Percentiles rank a stretch among this genome's conserved stretches.
phyloP scores from a whole-genome alignment of 2,113 vertebrate species.

The Pelodiscus sinensis region DNA sequence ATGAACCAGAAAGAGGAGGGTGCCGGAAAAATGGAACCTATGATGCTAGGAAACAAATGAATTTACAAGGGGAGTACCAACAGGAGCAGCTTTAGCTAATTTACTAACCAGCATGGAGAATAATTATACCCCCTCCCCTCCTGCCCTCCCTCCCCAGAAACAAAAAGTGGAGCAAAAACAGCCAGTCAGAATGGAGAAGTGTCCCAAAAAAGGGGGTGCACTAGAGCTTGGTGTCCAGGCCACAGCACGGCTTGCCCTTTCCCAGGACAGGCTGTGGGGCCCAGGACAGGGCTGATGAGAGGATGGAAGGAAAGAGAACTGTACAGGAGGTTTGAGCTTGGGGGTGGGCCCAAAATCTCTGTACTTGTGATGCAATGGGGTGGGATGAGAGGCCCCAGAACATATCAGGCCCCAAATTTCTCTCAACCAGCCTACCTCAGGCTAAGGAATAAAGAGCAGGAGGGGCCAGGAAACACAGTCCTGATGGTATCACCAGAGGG shows the following conservation, averaged over 20 bases:
- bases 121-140: not conserved
- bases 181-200: not conserved
- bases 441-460: not conserved
- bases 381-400: too few relatives aligned
- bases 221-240: not conserved
- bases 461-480: not conserved
- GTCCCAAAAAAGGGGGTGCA: not conserved
- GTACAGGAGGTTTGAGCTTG: rapidly evolving
- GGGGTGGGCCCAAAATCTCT: not conserved
- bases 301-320: not conserved
- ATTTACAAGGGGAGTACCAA: too few relatives aligned
- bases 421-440: not conserved
- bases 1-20: too few relatives aligned
- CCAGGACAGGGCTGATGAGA: not conserved
- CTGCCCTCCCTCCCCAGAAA: not conserved
- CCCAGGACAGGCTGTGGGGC: not conserved
- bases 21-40: not conserved
- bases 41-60: not conserved
- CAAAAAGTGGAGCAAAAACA: too few relatives aligned
- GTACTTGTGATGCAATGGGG: not conserved
- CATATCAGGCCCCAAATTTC: not conserved
- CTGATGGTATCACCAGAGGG: not conserved
- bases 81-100: not conserved
- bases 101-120: not conserved
- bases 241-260: not conserved